Evolutionary conservation across 2,797 vertebrate species (phyloP).

Genomic region (Sciurus carolinensis): DNA sequence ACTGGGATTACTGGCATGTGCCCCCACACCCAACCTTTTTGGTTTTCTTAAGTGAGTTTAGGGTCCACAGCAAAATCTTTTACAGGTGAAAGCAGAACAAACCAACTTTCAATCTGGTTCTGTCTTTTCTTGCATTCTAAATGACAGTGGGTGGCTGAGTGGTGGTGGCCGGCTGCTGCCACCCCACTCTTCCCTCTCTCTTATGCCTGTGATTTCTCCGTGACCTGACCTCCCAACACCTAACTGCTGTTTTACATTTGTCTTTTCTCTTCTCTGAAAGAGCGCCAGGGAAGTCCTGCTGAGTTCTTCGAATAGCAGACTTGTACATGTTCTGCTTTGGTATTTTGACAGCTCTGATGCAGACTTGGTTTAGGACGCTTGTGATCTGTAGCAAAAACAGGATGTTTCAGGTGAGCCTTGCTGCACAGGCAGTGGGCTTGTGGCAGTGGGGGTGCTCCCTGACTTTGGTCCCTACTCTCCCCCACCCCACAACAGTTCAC

Average conservation of each 20-base stretch:
- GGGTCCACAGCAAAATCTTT: not conserved
- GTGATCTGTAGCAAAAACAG: slow-evolving; percentile 78
- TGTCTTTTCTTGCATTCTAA: not conserved
- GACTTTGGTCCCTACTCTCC: not conserved
- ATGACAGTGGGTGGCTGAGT: not conserved
- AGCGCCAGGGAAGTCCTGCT: slow-evolving; percentile 14
- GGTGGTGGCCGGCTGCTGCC: too few species aligned
- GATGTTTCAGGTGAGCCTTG: slow-evolving; percentile 72
- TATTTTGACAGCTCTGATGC: slow-evolving; percentile 25
- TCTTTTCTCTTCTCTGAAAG: not conserved
- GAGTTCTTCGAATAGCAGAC: slow-evolving; percentile 49
- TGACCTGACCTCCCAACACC: rapidly evolving
- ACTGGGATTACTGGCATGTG: too few species aligned
- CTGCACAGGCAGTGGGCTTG: slow-evolving; percentile 1
- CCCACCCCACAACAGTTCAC: not conserved
- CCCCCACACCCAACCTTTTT: too few species aligned
- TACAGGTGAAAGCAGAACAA: not conserved
- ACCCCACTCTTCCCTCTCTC: too few species aligned
- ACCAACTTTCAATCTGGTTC: not conserved
- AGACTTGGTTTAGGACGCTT: slow-evolving; percentile 30
- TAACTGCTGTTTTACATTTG: not conserved
- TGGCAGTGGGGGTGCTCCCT: slow-evolving; percentile 52
- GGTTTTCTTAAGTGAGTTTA: not conserved
- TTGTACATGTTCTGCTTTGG: slow-evolving; percentile 44
- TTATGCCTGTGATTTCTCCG: rapidly evolving